Evolutionary conservation across 1,140 invertebrate species (phyloP).

Genomic region (Penaeus vannamei): DNA sequence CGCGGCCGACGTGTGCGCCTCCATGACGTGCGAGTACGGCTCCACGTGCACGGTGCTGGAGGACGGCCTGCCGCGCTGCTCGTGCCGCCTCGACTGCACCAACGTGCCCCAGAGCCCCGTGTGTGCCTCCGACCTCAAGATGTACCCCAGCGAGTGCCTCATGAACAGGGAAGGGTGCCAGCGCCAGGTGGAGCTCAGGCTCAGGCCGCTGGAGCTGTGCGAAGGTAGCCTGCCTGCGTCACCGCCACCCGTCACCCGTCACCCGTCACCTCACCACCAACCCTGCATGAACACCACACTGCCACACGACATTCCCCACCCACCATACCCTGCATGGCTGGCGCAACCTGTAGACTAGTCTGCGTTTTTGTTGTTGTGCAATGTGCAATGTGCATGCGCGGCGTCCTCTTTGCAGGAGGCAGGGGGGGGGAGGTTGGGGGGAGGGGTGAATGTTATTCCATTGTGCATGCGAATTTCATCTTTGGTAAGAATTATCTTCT

Average conservation of each 20-base stretch:
- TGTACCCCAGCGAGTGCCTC: constrained; percentile 86
- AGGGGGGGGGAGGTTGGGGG: no score
- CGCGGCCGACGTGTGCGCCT: constrained; percentile 68
- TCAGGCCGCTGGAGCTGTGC: constrained; percentile 84
- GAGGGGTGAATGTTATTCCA: constrained; percentile 16
- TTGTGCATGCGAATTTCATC: neutral
- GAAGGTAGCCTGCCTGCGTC: constrained; percentile 76
- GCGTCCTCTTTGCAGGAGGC: no score
- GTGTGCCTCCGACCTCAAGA: constrained; percentile 86
- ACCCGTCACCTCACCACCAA: neutral
- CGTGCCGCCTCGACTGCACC: constrained; percentile 75
- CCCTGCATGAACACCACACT: neutral
- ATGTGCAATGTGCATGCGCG: no score
- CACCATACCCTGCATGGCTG: neutral
- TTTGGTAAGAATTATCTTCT: neutral
- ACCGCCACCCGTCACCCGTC: neutral
- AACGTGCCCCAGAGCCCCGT: constrained; percentile 75
- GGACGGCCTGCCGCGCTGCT: constrained; percentile 83
- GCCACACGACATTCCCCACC: neutral
- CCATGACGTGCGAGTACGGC: constrained; percentile 87
- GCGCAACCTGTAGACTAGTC: no score
- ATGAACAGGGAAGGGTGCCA: constrained; percentile 91
- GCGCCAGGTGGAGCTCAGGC: constrained; percentile 84
- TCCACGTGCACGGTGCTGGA: constrained; percentile 85
- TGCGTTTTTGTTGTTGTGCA: no score